These are phyloP conservation scores for Pica pica DNA, from an alignment of 2,113 vertebrate species.

Conservation along the genomic window DNA sequence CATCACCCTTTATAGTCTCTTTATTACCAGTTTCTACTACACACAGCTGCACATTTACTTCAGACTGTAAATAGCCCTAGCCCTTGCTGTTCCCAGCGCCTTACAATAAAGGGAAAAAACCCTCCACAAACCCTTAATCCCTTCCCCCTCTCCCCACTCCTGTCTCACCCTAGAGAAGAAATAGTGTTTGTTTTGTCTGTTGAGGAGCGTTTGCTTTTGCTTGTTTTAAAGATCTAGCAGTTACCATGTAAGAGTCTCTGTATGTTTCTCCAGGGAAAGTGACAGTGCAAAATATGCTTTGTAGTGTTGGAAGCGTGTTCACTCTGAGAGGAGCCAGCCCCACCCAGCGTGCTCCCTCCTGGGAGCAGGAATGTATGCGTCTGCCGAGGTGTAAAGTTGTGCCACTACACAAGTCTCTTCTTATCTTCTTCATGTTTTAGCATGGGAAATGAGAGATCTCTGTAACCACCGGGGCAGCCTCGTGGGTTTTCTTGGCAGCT, in stretches of 20 bases:
- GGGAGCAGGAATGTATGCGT: not conserved
- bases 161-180: not conserved
- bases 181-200: not conserved
- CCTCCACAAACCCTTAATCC: accelerated
- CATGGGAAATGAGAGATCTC: not conserved
- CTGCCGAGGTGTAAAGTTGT: accelerated
- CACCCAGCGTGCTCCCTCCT: accelerated
- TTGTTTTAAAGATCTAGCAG: not conserved
- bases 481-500: not conserved
- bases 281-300: not conserved
- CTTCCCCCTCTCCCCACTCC: not conserved
- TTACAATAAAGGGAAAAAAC: not conserved
- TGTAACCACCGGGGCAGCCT: not conserved
- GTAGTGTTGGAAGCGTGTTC: not conserved
- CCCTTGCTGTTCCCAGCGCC: not conserved
- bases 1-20: not conserved
- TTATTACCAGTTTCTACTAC: not conserved
- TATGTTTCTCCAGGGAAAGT: not conserved
- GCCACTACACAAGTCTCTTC: not conserved
- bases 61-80: not conserved
- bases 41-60: not conserved
- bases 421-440: not conserved
- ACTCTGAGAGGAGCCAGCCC: not conserved
- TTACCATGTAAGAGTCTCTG: not conserved
- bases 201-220: not conserved